A percentile compares a stretch with the other conserved stretches of the same genome.
phyloP scores from a whole-genome alignment of 2,797 vertebrate genomes.

The Mareca penelope region DNA sequence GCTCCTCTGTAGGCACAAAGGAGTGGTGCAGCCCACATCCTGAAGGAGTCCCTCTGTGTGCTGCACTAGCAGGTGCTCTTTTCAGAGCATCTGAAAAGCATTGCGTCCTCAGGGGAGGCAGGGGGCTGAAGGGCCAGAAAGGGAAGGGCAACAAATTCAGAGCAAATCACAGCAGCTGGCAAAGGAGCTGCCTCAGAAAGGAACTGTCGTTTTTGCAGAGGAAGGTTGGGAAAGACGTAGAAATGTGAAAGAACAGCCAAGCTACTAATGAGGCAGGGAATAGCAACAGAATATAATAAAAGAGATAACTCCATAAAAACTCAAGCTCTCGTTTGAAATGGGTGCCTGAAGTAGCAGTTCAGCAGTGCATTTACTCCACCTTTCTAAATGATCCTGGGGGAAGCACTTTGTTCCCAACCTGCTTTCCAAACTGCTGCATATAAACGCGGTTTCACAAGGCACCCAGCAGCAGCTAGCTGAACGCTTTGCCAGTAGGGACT shows the following conservation, averaged over 20 bases:
- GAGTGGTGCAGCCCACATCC: background rate
- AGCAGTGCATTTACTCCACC: background rate
- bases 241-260: background rate
- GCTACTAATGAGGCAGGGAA: background rate
- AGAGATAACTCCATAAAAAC: background rate
- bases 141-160: background rate
- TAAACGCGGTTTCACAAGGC: background rate
- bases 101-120: background rate
- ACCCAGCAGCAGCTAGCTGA: background rate
- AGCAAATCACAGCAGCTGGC: background rate
- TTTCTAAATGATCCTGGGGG: background rate
- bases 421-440: background rate
- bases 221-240: background rate
- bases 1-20: background rate
- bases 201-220: background rate
- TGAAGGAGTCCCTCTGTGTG: rapidly evolving
- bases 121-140: background rate
- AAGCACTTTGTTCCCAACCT: background rate
- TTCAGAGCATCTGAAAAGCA: background rate
- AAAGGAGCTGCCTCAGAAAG: background rate
- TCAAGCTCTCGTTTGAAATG: background rate
- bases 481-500: background rate
- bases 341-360: background rate
- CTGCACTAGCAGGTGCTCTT: background rate
- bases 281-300: background rate